These are phyloP conservation scores for Theonella swinhoei DNA, from an alignment of 37 sponge, comb jelly and placozoan genomes.

Conservation along the genomic window DNA sequence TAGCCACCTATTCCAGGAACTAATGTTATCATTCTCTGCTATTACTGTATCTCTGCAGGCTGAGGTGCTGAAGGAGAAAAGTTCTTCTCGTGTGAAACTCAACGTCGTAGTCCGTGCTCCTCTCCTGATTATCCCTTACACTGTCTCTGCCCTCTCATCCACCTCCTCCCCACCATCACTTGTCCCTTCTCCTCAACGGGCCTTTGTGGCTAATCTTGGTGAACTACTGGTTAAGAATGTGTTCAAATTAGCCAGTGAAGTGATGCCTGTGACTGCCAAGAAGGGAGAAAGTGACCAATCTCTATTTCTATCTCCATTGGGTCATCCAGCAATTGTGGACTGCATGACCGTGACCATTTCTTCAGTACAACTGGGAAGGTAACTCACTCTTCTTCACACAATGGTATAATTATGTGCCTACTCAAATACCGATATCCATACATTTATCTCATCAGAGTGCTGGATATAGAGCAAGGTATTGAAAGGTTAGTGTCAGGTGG, in stretches of 20 bases:
- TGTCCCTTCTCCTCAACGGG: neutral
- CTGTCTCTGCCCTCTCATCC: neutral
- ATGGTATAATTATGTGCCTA: neutral
- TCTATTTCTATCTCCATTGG: conserved; percentile 2
- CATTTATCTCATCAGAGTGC: neutral
- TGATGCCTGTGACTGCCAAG: conserved; percentile 4
- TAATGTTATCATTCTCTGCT: neutral
- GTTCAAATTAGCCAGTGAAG: conserved; percentile 16
- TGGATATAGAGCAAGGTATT: neutral
- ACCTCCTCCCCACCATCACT: neutral
- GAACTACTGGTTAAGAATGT: conserved; percentile 34
- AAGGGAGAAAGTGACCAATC: neutral
- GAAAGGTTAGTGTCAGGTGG: neutral
- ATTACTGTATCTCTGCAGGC: conserved; percentile 14
- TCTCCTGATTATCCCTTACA: conserved; percentile 28
- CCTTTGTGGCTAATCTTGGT: conserved; percentile 57
- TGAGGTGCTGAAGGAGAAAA: conserved; percentile 33
- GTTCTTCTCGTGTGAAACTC: conserved; percentile 47
- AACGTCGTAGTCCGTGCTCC: conserved; percentile 35
- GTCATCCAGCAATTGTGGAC: conserved; percentile 48
- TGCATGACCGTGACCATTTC: conserved; percentile 21
- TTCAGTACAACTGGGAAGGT: conserved; percentile 45
- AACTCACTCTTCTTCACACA: neutral
- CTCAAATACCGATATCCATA: neutral
- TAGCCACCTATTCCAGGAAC: too few species aligned